phyloP scores from a whole-genome alignment of 2,888 invertebrate species.

The Mesorhabditis belari region DNA sequence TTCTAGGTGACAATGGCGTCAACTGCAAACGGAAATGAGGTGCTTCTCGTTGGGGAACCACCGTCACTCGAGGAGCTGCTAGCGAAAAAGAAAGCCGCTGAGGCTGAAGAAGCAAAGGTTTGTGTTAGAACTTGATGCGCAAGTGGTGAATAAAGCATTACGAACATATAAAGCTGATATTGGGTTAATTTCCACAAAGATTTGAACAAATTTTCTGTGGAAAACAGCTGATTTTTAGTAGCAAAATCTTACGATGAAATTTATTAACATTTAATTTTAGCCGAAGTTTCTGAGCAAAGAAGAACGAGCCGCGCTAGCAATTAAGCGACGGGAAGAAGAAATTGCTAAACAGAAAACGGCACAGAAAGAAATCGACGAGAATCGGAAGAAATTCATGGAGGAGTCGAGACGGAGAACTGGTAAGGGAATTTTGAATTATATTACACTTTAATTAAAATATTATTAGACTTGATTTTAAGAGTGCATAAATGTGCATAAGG shows the following conservation, averaged over 20 bases:
- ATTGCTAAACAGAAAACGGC: constrained; percentile 69
- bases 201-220: background rate
- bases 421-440: constrained; percentile 2
- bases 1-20: no score
- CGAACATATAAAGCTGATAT: background rate
- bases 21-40: background rate
- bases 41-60: constrained; percentile 64
- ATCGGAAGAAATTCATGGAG: constrained; percentile 60
- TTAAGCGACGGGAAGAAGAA: constrained; percentile 80
- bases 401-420: constrained; percentile 42
- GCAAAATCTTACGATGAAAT: constrained; percentile 2
- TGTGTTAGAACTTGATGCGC: constrained; percentile 6
- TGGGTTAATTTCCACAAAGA: constrained; percentile 4
- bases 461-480: background rate
- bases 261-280: constrained; percentile 38
- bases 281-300: constrained; percentile 95
- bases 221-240: background rate
- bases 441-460: background rate
- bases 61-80: constrained; percentile 88
- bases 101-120: constrained; percentile 81
- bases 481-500: no score
- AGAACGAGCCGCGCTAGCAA: constrained; percentile 80
- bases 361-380: constrained; percentile 65
- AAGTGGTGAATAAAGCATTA: background rate
- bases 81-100: constrained; percentile 90